Conservation (phyloP, 2,797 vertebrate genomes). For the Siniperca undulata region DNA sequence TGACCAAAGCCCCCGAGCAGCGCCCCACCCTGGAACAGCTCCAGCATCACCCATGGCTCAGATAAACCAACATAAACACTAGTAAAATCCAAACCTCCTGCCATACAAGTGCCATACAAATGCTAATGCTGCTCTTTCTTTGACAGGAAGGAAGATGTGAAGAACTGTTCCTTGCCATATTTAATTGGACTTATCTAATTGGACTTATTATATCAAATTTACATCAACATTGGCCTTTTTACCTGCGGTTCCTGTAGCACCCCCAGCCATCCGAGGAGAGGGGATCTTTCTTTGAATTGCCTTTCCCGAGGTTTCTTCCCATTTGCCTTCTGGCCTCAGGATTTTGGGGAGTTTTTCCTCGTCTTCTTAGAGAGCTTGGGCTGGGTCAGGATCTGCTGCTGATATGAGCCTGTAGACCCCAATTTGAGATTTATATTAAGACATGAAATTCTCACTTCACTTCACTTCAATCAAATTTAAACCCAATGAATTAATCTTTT, state of each 20-base stretch:
- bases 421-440: too few species aligned
- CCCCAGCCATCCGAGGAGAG: not conserved
- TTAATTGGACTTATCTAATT: too few species aligned
- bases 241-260: not conserved
- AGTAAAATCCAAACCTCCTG: not conserved
- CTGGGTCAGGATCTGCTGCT: not conserved
- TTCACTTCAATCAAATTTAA: too few species aligned
- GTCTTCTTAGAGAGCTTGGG: constrained; percentile 1
- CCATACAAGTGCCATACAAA: not conserved
- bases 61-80: not conserved
- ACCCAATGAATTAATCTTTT: too few species aligned
- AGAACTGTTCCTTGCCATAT: too few species aligned
- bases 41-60: not conserved
- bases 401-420: too few species aligned
- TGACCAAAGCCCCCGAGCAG: not conserved
- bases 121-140: too few species aligned
- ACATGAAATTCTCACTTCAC: too few species aligned
- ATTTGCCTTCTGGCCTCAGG: not conserved
- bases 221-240: too few species aligned
- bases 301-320: constrained; percentile 3
- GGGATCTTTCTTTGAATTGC: constrained; percentile 1
- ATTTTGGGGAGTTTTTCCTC: not conserved
- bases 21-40: constrained; percentile 2
- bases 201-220: too few species aligned
- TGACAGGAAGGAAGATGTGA: too few species aligned